Percentiles rank a stretch among this genome's conserved stretches.
These are phyloP conservation scores for Urocitellus parryii DNA, from an alignment of 2,113 vertebrate genomes.

Conservation along the genomic window DNA sequence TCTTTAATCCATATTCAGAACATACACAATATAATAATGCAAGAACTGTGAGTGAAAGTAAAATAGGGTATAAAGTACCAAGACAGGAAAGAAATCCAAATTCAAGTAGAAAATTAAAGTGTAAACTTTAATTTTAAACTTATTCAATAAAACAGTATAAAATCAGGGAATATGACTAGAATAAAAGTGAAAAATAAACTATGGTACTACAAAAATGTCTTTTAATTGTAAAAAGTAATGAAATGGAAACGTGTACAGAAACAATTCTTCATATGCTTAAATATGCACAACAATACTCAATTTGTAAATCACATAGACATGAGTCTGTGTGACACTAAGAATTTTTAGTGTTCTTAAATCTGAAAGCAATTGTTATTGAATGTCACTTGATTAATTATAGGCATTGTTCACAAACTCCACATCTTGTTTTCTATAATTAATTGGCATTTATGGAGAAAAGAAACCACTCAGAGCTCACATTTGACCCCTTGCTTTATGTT, in stretches of 20 bases:
- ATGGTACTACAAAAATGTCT: neutral
- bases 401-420: neutral
- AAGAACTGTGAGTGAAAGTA: neutral
- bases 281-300: neutral
- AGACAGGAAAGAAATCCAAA: neutral
- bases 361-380: neutral
- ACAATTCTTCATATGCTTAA: neutral
- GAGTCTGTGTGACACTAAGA: neutral
- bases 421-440: neutral
- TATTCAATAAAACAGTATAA: neutral
- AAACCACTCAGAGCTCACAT: neutral
- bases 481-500: neutral
- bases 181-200: neutral
- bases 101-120: neutral
- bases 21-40: neutral
- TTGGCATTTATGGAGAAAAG: neutral
- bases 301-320: neutral
- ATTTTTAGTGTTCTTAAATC: neutral
- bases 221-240: neutral
- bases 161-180: neutral
- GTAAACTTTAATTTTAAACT: neutral
- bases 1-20: constrained; percentile 17
- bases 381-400: neutral
- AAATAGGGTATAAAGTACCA: neutral
- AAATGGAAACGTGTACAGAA: neutral